Conservation (phyloP, 2,113 vertebrate genomes). For the Microcebus lehilahytsara region DNA sequence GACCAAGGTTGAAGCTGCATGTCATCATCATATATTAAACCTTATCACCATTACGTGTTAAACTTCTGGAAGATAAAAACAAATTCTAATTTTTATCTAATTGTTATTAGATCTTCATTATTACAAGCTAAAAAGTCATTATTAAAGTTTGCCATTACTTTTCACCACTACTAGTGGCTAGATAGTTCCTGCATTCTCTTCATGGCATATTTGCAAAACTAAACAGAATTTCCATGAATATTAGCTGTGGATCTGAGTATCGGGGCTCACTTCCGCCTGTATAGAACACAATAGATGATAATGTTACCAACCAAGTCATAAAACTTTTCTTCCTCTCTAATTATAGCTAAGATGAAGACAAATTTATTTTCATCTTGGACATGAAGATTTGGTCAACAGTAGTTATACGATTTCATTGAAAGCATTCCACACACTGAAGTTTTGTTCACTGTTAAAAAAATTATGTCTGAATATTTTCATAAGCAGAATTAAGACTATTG, state of each 20-base stretch:
- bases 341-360: background rate
- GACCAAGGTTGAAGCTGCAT: background rate
- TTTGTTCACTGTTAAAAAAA: background rate
- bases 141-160: background rate
- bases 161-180: background rate
- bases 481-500: background rate
- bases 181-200: background rate
- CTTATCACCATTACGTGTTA: background rate
- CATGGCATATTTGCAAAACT: background rate
- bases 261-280: background rate
- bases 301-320: background rate
- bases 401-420: background rate
- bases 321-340: background rate
- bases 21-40: background rate
- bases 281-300: background rate
- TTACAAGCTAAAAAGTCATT: background rate
- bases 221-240: background rate
- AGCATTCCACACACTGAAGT: background rate
- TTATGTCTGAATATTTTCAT: background rate
- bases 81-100: background rate
- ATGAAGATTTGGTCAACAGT: background rate
- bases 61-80: background rate
- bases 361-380: background rate
- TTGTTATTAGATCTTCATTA: background rate
- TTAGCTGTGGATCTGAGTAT: background rate